Evolutionary conservation across 2,113 vertebrate genomes (phyloP).

Genomic region (Dipodomys stephensi): DNA sequence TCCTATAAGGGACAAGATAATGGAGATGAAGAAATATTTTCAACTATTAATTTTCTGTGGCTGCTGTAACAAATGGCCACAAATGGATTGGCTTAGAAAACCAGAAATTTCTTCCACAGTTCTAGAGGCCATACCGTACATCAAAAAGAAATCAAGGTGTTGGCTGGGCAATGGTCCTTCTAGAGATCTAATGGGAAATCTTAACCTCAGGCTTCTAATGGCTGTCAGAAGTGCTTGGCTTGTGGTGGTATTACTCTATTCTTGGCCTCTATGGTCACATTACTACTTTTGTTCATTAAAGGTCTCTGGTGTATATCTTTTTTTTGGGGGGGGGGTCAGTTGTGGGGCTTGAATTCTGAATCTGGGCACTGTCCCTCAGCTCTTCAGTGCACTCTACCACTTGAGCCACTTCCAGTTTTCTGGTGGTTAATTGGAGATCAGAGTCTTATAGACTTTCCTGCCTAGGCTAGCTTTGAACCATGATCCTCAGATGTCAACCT

Average conservation of each 20-base stretch:
- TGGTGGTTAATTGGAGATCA: no score
- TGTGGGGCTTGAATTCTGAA: no score
- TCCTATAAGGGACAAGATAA: slow-evolving; percentile 1
- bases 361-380: no score
- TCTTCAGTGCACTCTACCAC: no score
- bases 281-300: neutral
- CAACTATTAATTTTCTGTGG: slow-evolving; percentile 4
- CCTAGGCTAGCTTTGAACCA: no score
- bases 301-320: neutral
- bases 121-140: neutral
- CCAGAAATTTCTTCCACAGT: neutral
- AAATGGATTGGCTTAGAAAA: slow-evolving; percentile 11
- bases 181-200: neutral
- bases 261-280: neutral
- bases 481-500: no score
- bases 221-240: neutral
- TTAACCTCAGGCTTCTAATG: neutral
- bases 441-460: no score
- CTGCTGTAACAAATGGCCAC: slow-evolving; percentile 29
- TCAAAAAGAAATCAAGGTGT: neutral
- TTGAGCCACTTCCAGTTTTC: no score
- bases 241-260: neutral
- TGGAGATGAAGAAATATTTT: slow-evolving; percentile 21
- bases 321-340: no score
- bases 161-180: neutral